phyloP scores from a whole-genome alignment of 2,888 invertebrate species.

The Cephus rjabovi region DNA sequence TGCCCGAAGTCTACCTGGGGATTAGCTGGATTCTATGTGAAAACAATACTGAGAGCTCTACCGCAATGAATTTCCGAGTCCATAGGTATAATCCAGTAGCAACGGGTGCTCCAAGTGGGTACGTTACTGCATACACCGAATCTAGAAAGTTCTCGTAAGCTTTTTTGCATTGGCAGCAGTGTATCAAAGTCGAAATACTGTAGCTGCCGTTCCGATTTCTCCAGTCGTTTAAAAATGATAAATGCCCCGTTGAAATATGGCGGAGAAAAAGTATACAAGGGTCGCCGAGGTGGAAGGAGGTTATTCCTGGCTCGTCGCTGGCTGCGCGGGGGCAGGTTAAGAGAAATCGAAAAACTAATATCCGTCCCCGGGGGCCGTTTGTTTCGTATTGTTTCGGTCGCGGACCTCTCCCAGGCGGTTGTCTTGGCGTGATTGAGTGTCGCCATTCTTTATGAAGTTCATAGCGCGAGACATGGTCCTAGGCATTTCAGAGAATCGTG shows the following conservation, averaged over 20 bases:
- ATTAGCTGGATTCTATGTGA: neutral
- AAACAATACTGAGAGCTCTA: neutral
- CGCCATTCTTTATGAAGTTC: constrained; percentile 59
- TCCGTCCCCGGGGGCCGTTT: constrained; percentile 64
- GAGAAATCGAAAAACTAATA: constrained; percentile 66
- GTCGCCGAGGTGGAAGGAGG: constrained; percentile 31
- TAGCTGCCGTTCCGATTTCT: constrained; percentile 36
- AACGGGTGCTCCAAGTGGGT: neutral
- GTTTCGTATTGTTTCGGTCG: constrained; percentile 66
- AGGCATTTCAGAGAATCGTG: neutral
- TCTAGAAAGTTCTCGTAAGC: neutral
- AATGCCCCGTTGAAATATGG: constrained; percentile 62
- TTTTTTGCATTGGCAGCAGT: constrained; percentile 40
- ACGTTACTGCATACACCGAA: neutral
- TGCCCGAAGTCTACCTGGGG: neutral
- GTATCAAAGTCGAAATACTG: constrained; percentile 37
- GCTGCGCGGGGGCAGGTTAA: constrained; percentile 21
- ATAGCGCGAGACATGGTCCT: neutral
- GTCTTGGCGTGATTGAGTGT: constrained; percentile 65
- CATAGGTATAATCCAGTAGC: neutral
- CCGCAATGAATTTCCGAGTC: neutral
- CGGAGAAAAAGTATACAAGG: constrained; percentile 60
- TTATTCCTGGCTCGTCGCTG: constrained; percentile 13
- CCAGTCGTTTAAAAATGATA: constrained; percentile 62
- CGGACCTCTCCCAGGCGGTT: constrained; percentile 51